These are phyloP conservation scores for Aurelia coerulea DNA, from an alignment of 30 jellyfish, hydroid and myxozoan genomes.

Conservation along the genomic window DNA sequence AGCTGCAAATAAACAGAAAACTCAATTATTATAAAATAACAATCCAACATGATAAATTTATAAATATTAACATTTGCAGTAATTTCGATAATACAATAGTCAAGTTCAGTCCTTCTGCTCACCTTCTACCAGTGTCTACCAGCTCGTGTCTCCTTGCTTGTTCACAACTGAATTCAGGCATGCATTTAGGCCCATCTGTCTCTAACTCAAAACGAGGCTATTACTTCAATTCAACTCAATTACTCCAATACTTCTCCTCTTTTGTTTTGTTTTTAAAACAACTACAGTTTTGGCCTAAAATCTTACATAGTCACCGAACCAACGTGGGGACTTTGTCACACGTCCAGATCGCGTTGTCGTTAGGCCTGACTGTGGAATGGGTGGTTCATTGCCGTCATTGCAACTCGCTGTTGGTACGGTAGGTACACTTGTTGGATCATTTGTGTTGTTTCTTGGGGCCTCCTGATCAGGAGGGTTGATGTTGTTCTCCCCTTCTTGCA, in stretches of 20 bases:
- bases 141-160: too few relatives aligned
- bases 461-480: not conserved
- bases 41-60: too few relatives aligned
- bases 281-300: not conserved
- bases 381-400: constrained; percentile 12
- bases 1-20: too few relatives aligned
- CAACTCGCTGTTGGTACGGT: constrained; percentile 29
- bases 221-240: not conserved
- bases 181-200: too few relatives aligned
- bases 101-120: too few relatives aligned
- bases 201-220: too few relatives aligned
- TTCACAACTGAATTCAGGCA: too few relatives aligned
- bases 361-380: not conserved
- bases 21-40: too few relatives aligned
- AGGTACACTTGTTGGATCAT: not conserved
- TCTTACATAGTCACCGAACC: constrained; percentile 21
- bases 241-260: constrained; percentile 23
- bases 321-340: constrained; percentile 27
- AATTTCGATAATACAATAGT: too few relatives aligned
- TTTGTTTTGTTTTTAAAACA: not conserved
- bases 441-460: constrained; percentile 1
- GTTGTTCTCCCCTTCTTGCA: not conserved
- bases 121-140: too few relatives aligned
- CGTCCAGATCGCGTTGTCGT: constrained; percentile 36
- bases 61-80: too few relatives aligned